Base-by-base conservation (phyloP, 2,797 vertebrate genomes). In the Malurus splendens region DNA sequence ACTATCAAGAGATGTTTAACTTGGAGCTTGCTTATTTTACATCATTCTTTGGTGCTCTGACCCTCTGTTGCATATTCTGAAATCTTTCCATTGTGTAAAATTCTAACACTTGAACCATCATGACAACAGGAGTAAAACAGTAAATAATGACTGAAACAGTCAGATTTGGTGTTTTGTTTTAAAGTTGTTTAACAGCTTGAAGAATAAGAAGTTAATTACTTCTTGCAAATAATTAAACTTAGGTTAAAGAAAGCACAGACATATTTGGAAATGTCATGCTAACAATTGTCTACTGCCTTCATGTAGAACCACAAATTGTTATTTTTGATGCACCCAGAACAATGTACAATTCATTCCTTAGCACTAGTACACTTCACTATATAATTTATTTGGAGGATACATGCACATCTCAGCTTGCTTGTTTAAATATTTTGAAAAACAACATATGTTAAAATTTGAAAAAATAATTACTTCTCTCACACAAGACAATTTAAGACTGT, bases 21-120 rank as follows among this genome's bases (percentile, higher is more conserved):
- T 84, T 93, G 73, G 41, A 91, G 50, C n/a, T 70, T 89, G 11
- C 66, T 83, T 82, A 41, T 74, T 89, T 94, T 84, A 52, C 61
- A 79, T 47, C 74, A 28, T 48, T 47, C 10, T 50, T 48, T 81
- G n/a, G 11, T 71, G n/a, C 18, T 80, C 60, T 86, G 60, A 73
- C 48, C 3, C 14, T 82, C 56, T 54, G 2, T 22, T 79, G 41
- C 10, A 73, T 54, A 62, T 60, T 91, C 20, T 51, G 57, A 87
- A 0, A 0, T 65, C 54, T 61, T 87, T 71, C 36, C 25, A 60
- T 61, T 80, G 54, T 67, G 20, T 60, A 55, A 74, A 85, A 86
- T 50, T 84, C 67, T 65, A 81, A 57, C 33, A 48, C 42, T 60
- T 77, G 74, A 75, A 36, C 44, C 70, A 19, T 64, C 71, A 71